Evolutionary conservation across 1,140 invertebrate species (phyloP).

Genomic region (Megalonaias nervosa): DNA sequence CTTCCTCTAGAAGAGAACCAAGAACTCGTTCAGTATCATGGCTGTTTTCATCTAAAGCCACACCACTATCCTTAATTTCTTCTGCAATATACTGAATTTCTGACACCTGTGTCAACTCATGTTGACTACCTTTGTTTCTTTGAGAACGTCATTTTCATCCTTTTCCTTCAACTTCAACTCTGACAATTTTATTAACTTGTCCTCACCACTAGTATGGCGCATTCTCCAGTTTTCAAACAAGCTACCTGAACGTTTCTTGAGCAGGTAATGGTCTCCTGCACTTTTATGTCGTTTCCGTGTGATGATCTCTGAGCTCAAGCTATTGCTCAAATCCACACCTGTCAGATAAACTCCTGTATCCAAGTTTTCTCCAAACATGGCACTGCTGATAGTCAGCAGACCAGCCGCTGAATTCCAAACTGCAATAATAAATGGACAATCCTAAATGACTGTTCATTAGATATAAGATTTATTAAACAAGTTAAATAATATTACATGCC

Average conservation of each 20-base stretch:
- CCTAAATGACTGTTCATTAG: no score
- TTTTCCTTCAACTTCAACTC: slow-evolving; percentile 38
- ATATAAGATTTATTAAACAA: no score
- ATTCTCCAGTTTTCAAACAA: slow-evolving; percentile 55
- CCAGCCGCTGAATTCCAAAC: slow-evolving; percentile 76
- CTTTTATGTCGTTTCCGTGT: slow-evolving; percentile 64
- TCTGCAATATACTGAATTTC: slow-evolving; percentile 32
- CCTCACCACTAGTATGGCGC: slow-evolving; percentile 46
- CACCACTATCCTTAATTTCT: slow-evolving; percentile 58
- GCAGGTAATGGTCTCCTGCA: slow-evolving; percentile 56
- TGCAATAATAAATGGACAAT: slow-evolving; percentile 49
- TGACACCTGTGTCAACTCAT: no score
- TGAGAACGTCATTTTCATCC: slow-evolving; percentile 32
- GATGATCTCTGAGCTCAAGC: slow-evolving; percentile 29
- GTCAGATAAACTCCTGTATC: slow-evolving; percentile 19
- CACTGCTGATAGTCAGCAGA: slow-evolving; percentile 73
- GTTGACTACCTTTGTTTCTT: slow-evolving; percentile 13
- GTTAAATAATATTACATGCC: no score
- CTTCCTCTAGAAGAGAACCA: no score
- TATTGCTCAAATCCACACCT: background rate
- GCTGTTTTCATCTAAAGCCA: slow-evolving; percentile 46
- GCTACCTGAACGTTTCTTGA: slow-evolving; percentile 54
- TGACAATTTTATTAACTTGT: slow-evolving; percentile 40
- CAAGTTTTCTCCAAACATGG: slow-evolving; percentile 21
- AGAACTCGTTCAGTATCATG: no score